phyloP scores from a whole-genome alignment of 2,888 invertebrate genomes.

The Spodoptera exigua region DNA sequence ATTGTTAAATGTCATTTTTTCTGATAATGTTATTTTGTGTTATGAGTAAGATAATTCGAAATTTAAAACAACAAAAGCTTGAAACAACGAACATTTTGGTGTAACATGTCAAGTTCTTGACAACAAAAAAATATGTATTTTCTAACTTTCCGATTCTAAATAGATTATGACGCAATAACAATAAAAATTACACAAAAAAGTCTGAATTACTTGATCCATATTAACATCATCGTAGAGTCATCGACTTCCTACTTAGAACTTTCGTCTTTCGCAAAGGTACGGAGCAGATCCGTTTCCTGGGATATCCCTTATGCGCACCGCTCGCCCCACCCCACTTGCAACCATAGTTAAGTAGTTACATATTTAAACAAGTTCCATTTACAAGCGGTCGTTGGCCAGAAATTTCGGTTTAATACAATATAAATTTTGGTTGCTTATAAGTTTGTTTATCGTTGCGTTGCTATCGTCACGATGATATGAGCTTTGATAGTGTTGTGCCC shows the following conservation, averaged over 20 bases:
- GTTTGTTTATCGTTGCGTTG: conserved; percentile 46
- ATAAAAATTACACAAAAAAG: neutral
- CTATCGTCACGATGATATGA: conserved; percentile 33
- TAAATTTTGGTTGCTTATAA: conserved; percentile 27
- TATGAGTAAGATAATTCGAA: neutral
- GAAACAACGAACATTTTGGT: no score
- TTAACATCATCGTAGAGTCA: conserved; percentile 60
- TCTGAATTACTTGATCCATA: conserved; percentile 53
- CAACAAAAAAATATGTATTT: neutral
- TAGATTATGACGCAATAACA: conserved; percentile 3
- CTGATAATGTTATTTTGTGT: neutral
- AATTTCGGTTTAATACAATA: conserved; percentile 60
- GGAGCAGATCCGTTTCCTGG: conserved; percentile 79
- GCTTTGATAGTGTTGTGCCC: conserved; percentile 49
- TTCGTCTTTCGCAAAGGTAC: conserved; percentile 79
- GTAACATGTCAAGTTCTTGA: no score
- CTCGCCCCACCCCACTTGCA: conserved; percentile 72
- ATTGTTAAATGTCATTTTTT: conserved; percentile 17
- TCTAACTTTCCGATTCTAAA: neutral
- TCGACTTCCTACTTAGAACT: conserved; percentile 83
- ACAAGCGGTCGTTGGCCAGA: conserved; percentile 77
- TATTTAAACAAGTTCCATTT: conserved; percentile 84
- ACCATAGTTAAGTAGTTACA: conserved; percentile 75
- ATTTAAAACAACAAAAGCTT: neutral
- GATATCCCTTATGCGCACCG: conserved; percentile 72